Evolutionary conservation across 2,888 invertebrate species (phyloP), one percentile per base, ranked within the genome.

Genomic region (Lamellibrachia satsuma): DNA sequence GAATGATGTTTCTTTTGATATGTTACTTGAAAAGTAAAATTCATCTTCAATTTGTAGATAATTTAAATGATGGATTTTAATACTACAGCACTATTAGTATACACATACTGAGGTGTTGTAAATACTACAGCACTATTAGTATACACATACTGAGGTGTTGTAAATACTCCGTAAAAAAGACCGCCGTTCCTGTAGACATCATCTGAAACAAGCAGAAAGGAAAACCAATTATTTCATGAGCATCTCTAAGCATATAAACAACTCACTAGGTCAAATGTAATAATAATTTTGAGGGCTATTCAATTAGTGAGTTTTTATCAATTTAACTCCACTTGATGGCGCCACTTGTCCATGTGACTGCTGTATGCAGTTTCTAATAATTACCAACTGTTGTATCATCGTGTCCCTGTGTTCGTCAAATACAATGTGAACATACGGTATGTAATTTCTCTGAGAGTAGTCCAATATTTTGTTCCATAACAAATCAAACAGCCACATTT

Each of bases 121-220:
- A 90, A 15, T 22, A n/a, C n/a, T 90, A 90, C 15, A 90, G n/a
- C 15, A 91, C 52, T 51, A 11, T 3, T 15, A 39, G 91, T 9
- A 6, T 15, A 91, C 52, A 52, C 39, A 15, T 52, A 91, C 91
- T 52, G 52, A 55, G 52, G 8, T 91, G 91, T 91, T 52, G 91
- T 52, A n/a, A 91, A 91, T 2, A 52, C n/a, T 11, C 91, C 91
- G n/a, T 91, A 91, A 39, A 91, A 91, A 22, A 55, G 39, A 7
- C 52, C 91, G 27, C n/a, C 91, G 11, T 52, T 22, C 55, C 9
- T 1, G 52, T 91, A 52, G 52, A 91, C 91, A 1, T 91, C 91
- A 39, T 52, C 91, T 91, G 52, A 52, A 91, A 91, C 9, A 55
- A 91, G 3, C 75, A 75, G 15, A 75, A 75, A 15, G 3, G 22